Percentiles rank a stretch among this genome's conserved stretches.
Conservation (phyloP, 2,113 vertebrate species). For the Oostethus manadensis region DNA sequence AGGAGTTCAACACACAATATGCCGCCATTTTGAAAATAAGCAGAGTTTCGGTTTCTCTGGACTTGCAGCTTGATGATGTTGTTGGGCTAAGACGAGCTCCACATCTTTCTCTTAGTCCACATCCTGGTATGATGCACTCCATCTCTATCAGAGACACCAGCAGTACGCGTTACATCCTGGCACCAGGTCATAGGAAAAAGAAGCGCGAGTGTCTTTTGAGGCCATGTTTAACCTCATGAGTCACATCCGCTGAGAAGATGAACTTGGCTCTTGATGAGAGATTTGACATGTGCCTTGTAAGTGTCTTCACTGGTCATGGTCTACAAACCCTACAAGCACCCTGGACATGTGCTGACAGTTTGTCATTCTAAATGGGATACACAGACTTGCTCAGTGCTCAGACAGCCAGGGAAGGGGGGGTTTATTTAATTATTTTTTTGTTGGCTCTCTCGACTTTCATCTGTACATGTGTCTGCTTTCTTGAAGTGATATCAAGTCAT, state of each 20-base stretch:
- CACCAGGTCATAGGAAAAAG: conserved; percentile 18
- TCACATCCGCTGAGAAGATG: conserved; percentile 28
- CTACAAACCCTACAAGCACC: conserved; percentile 31
- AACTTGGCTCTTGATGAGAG: conserved; percentile 35
- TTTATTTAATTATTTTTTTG: conserved; percentile 35
- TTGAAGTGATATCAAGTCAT: conserved; percentile 8
- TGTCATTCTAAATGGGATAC: conserved; percentile 47
- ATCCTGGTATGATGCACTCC: no score
- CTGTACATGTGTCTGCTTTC: conserved; percentile 6
- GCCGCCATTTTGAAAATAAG: no score
- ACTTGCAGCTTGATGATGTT: no score
- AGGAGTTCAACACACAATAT: no score
- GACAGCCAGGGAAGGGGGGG: neutral
- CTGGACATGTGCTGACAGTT: conserved; percentile 46
- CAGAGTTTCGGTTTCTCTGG: no score
- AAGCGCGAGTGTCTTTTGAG: conserved; percentile 21
- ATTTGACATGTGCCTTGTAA: conserved; percentile 37
- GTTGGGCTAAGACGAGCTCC: no score
- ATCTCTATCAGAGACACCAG: no score
- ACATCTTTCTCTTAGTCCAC: neutral
- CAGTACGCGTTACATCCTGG: neutral
- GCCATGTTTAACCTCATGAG: conserved; percentile 26
- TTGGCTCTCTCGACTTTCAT: conserved; percentile 9
- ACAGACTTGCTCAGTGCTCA: conserved; percentile 10
- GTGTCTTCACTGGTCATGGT: conserved; percentile 42